Evolutionary conservation across 2,113 vertebrate species (phyloP).

Genomic region (Alectura lathami): DNA sequence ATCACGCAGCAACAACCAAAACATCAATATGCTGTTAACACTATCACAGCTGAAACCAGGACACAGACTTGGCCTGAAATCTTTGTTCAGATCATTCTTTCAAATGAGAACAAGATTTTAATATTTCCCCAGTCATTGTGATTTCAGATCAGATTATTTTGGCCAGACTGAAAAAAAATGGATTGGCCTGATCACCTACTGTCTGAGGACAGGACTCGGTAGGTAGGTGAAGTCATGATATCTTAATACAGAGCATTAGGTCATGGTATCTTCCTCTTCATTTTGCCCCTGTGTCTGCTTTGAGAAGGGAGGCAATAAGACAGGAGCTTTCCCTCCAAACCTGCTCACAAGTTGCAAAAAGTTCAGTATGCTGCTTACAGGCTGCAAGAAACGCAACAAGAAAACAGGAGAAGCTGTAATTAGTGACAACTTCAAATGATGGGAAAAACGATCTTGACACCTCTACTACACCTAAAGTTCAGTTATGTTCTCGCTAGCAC

Average conservation of each 20-base stretch:
- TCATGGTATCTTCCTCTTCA: neutral
- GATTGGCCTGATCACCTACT: neutral
- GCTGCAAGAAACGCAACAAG: neutral
- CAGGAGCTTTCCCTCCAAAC: neutral
- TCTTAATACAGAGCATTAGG: neutral
- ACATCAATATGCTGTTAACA: too few relatives aligned
- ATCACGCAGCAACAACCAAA: too few relatives aligned
- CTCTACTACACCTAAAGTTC: neutral
- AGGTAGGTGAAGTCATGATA: neutral
- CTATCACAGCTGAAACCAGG: too few relatives aligned
- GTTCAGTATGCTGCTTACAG: neutral
- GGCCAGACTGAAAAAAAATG: neutral
- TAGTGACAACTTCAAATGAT: neutral
- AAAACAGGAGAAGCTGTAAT: neutral
- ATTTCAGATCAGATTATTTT: neutral
- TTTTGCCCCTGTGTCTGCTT: neutral
- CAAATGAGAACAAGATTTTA: neutral
- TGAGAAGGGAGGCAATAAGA: neutral
- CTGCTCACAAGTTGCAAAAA: neutral
- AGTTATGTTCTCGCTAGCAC: neutral
- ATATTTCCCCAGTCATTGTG: neutral
- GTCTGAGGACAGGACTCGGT: neutral
- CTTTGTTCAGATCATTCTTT: neutral
- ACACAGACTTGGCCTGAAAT: neutral
- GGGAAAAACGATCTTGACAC: neutral